Base-by-base conservation (phyloP, 1,140 invertebrate genomes). In the Lepidurus couesii region DNA sequence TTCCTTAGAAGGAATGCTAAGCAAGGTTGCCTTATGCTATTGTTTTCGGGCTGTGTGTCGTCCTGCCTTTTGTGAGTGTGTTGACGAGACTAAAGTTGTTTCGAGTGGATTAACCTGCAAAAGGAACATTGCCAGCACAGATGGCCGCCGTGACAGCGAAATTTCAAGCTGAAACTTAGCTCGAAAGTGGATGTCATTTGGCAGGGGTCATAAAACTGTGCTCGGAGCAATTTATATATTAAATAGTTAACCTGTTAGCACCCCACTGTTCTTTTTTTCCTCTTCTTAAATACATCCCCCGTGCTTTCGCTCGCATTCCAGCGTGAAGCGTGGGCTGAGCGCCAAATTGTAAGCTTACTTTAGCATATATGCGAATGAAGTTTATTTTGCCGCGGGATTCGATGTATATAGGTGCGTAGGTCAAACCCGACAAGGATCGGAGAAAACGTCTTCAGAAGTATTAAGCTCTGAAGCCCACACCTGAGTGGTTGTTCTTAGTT, bases 301-400 rank as follows among this genome's bases (percentile, higher is more conserved):
- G 34, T 34, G 34, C 53, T 65, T 65, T 65, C 21, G 53, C 16
- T 65, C 53, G 53, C 53, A 65, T 65, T 13, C 53, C 53, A 65
- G 16, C 16, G 16, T 65, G 53, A 65, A 65, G 21, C n/a, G 53
- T 65, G 53, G 53, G 53, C 53, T 65, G 21, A 13, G 53, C n/a
- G 53, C 53, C 53, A 65, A 65, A 65, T 21, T 1, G 53, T 11
- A 65, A 13, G 53, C 16, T 65, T n/a, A 65, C 16, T 21, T 21
- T 65, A n/a, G 53, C 53, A 7, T 65, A 65, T 65, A 65, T 65
- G 53, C 53, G 16, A 65, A 65, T 65, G 53, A 65, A 65, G 53
- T 65, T 13, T 34, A 13, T 65, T 65, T 21, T 13, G 53, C 16
- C 53, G n/a, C 53, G 53, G 53, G 53, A 65, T 65, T 65, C 53